A percentile compares a stretch with the other conserved stretches of the same genome.
Evolutionary conservation across 2,888 invertebrate species (phyloP).

Genomic region (Trissoscelio sp.): DNA sequence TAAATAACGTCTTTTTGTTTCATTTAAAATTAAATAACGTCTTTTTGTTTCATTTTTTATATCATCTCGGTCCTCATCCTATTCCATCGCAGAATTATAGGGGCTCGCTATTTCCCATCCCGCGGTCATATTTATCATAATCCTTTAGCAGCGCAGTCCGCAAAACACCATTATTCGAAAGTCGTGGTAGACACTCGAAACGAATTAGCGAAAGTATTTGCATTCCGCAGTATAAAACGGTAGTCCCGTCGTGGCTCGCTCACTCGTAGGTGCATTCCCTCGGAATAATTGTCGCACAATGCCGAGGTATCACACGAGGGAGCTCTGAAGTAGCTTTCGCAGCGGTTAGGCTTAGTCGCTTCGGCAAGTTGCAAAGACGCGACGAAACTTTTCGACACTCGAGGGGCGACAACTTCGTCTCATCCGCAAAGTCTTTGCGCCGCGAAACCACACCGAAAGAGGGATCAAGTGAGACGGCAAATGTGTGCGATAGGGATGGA

Average conservation of each 20-base stretch:
- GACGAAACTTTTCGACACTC: slow-evolving; percentile 56
- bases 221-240: slow-evolving; percentile 38
- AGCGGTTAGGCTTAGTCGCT: slow-evolving; percentile 54
- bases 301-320: slow-evolving; percentile 40
- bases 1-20: too few species aligned
- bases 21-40: too few species aligned
- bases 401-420: slow-evolving; percentile 46
- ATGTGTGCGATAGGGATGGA: neutral
- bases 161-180: slow-evolving; percentile 36
- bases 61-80: too few species aligned
- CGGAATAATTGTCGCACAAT: slow-evolving; percentile 61
- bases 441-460: neutral
- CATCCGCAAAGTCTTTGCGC: slow-evolving; percentile 16
- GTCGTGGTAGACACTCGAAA: slow-evolving; percentile 27
- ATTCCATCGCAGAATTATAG: too few species aligned
- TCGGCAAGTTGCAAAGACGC: slow-evolving; percentile 45
- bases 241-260: neutral
- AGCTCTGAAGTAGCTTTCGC: slow-evolving; percentile 45
- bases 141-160: slow-evolving; percentile 34
- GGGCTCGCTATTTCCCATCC: neutral
- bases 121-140: slow-evolving; percentile 54
- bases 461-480: neutral
- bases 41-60: too few species aligned
- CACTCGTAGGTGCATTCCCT: slow-evolving; percentile 21
- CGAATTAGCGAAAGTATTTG: slow-evolving; percentile 57